A percentile compares a stretch with the other conserved stretches of the same genome.
Conservation (phyloP, 2,113 vertebrate species). For the Varanus salvator region DNA sequence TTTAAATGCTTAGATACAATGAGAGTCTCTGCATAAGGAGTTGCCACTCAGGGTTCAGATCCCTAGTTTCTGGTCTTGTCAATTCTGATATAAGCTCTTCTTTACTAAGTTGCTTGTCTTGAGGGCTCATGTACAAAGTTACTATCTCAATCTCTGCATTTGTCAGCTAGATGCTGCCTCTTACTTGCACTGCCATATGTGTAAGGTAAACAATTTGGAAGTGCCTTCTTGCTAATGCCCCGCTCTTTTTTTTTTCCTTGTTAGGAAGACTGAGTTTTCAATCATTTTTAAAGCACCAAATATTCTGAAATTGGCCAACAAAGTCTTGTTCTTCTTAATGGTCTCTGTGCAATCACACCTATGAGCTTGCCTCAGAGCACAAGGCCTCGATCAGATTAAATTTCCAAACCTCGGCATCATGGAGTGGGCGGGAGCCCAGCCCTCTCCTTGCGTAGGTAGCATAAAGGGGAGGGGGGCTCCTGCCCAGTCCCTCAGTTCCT, state of each 20-base stretch:
- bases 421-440: too few relatives aligned
- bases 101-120: background rate
- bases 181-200: constrained; percentile 33
- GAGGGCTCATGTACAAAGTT: constrained; percentile 45
- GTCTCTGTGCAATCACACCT: too few relatives aligned
- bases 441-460: too few relatives aligned
- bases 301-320: constrained; percentile 37
- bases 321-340: constrained; percentile 8
- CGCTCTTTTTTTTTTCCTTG: constrained; percentile 41
- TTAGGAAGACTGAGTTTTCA: constrained; percentile 60
- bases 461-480: too few relatives aligned
- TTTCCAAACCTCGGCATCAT: too few relatives aligned
- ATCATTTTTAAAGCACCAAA: constrained; percentile 65
- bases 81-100: constrained; percentile 50
- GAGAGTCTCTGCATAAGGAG: constrained; percentile 6
- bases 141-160: constrained; percentile 65
- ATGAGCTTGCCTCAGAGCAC: too few relatives aligned
- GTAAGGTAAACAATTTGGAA: constrained; percentile 62
- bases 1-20: background rate
- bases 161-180: constrained; percentile 51
- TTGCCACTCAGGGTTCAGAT: constrained; percentile 7
- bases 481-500: too few relatives aligned
- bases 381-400: too few relatives aligned
- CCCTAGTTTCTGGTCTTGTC: background rate
- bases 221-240: constrained; percentile 76